Percentiles rank a stretch among this genome's conserved stretches.
Evolutionary conservation across 1,140 invertebrate genomes (phyloP).

Genomic region (Drosophila bifasciata): DNA sequence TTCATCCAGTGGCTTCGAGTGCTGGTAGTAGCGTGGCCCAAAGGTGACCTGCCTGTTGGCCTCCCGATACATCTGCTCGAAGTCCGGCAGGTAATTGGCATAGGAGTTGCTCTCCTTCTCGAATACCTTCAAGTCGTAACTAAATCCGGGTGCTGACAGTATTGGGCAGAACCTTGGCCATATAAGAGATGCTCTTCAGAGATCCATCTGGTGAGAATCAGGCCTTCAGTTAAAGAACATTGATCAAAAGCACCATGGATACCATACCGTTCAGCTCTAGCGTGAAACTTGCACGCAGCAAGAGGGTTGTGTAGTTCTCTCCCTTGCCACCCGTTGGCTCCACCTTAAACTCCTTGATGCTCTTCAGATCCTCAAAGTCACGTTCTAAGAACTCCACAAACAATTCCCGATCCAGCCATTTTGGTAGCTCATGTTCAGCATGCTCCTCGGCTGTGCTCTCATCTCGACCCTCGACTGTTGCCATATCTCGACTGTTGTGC

Average conservation of each 20-base stretch:
- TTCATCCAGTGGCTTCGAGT: slow-evolving; percentile 6
- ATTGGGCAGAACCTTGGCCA: slow-evolving; percentile 62
- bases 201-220: slow-evolving; percentile 45
- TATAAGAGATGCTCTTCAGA: slow-evolving; percentile 39
- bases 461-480: too few relatives aligned
- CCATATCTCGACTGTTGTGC: slow-evolving; percentile 22
- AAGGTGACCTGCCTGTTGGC: slow-evolving; percentile 57
- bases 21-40: slow-evolving; percentile 51
- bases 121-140: slow-evolving; percentile 64
- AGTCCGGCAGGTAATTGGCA: slow-evolving; percentile 55
- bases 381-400: slow-evolving; percentile 47
- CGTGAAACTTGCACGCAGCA: slow-evolving; percentile 47
- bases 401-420: slow-evolving; percentile 35
- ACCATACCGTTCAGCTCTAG: slow-evolving; percentile 54
- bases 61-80: slow-evolving; percentile 70
- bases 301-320: slow-evolving; percentile 67
- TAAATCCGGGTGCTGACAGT: slow-evolving; percentile 31
- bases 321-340: slow-evolving; percentile 48
- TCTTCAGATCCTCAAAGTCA: slow-evolving; percentile 49
- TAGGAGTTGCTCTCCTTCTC: slow-evolving; percentile 67
- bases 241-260: neutral
- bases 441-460: neutral
- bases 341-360: slow-evolving; percentile 42
- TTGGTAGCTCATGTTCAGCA: slow-evolving; percentile 33
- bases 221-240: neutral